A percentile compares a stretch with the other conserved stretches of the same genome.
phyloP scores from a whole-genome alignment of 2,113 vertebrate genomes.

The Platysternon megacephalum region DNA sequence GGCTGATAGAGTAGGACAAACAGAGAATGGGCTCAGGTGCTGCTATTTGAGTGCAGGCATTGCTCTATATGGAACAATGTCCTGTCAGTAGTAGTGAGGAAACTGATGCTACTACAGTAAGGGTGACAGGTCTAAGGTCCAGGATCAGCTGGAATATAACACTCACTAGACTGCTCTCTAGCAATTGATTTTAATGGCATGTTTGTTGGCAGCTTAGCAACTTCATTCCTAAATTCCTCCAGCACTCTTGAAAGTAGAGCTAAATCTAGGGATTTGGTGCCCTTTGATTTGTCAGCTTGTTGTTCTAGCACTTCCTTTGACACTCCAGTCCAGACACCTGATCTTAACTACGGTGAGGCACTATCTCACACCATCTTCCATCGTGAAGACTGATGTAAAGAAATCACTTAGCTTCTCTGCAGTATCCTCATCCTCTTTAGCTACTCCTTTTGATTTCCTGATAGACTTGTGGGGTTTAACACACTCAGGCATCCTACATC shows the following conservation, averaged over 20 bases:
- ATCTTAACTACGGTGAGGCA: neutral
- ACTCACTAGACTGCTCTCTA: neutral
- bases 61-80: neutral
- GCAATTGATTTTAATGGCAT: neutral
- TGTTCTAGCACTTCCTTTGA: neutral
- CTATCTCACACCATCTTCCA: neutral
- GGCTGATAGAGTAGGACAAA: neutral
- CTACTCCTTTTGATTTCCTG: too few species aligned
- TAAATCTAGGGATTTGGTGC: neutral
- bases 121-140: neutral
- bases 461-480: too few species aligned
- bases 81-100: rapidly evolving
- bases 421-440: too few species aligned
- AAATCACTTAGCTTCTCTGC: neutral
- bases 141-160: neutral
- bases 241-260: neutral
- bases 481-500: neutral
- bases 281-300: neutral
- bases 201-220: rapidly evolving
- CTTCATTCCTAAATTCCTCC: neutral
- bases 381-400: neutral
- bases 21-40: neutral
- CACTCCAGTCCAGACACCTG: neutral
- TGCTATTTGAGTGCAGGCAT: neutral
- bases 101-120: neutral